Conservation (phyloP, 2,797 vertebrate species). For the Hydrophis major region DNA sequence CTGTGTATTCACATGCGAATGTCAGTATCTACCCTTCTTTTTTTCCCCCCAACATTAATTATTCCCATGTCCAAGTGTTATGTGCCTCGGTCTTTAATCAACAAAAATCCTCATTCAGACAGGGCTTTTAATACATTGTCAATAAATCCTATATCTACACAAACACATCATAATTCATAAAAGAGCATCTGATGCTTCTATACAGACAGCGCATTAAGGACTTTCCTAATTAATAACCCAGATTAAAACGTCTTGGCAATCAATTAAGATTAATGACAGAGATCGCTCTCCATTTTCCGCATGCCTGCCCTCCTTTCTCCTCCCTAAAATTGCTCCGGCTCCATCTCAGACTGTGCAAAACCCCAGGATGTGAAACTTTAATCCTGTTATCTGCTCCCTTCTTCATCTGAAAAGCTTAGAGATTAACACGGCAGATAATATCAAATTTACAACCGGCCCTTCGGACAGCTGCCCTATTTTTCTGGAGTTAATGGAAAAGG, state of each 20-base stretch:
- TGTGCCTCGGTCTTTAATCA: slow-evolving; percentile 52
- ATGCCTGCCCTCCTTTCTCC: neutral
- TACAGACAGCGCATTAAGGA: slow-evolving; percentile 61
- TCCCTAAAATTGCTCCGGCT: neutral
- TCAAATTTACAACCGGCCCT: slow-evolving; percentile 82
- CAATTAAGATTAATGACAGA: slow-evolving; percentile 78
- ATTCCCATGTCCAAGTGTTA: slow-evolving; percentile 37
- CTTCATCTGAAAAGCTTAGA: slow-evolving; percentile 69
- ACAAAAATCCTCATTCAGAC: neutral
- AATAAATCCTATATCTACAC: slow-evolving; percentile 48
- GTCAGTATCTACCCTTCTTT: neutral
- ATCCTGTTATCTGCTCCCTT: slow-evolving; percentile 85
- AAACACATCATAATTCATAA: slow-evolving; percentile 64
- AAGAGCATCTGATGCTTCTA: slow-evolving; percentile 68
- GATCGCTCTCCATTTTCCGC: slow-evolving; percentile 64
- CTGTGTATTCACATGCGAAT: neutral
- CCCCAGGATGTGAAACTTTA: slow-evolving; percentile 70
- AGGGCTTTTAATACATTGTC: slow-evolving; percentile 11
- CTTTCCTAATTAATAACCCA: slow-evolving; percentile 74
- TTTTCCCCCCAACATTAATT: neutral
- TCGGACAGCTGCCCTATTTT: slow-evolving; percentile 91
- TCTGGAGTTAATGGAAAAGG: slow-evolving; percentile 76
- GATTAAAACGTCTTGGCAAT: slow-evolving; percentile 75
- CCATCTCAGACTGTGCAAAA: slow-evolving; percentile 66
- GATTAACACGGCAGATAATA: slow-evolving; percentile 83